These are phyloP conservation scores for Gymnoscopelus braueri DNA, from an alignment of 2,797 vertebrate genomes.

Conservation along the genomic window DNA sequence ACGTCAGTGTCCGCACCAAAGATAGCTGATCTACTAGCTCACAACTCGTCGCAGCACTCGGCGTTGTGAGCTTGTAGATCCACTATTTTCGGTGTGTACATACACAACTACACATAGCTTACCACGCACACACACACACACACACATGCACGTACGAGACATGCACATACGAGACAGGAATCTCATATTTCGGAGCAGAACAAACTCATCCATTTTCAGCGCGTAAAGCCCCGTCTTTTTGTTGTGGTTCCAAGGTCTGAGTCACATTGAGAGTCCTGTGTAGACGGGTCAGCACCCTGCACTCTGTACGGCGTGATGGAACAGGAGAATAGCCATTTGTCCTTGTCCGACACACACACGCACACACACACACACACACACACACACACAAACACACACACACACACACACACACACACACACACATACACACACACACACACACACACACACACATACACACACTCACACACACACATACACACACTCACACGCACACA, in stretches of 20 bases:
- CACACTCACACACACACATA: neutral
- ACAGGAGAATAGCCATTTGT: conserved; percentile 50
- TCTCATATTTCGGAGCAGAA: conserved; percentile 59
- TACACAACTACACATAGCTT: too few relatives aligned
- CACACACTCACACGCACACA: too few relatives aligned
- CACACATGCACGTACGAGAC: conserved; percentile 19
- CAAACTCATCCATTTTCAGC: conserved; percentile 69
- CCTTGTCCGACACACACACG: conserved; percentile 49
- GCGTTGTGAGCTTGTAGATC: too few relatives aligned
- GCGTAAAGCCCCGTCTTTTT: conserved; percentile 44
- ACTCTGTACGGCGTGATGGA: conserved; percentile 35
- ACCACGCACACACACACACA: neutral
- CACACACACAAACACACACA: conserved; percentile 5
- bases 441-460: conserved; percentile 27
- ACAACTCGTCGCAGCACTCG: too few relatives aligned
- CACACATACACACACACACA: conserved; percentile 10
- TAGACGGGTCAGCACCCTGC: conserved; percentile 55
- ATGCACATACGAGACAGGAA: conserved; percentile 37
- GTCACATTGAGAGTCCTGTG: conserved; percentile 61
- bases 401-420: conserved; percentile 12
- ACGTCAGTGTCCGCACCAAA: too few relatives aligned
- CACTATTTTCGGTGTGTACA: neutral
- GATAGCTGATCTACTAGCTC: too few relatives aligned
- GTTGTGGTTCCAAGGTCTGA: conserved; percentile 63
- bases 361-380: conserved; percentile 23